Evolutionary conservation across 2,888 invertebrate species (phyloP).

Genomic region (Lepeophtheirus nordmannii): DNA sequence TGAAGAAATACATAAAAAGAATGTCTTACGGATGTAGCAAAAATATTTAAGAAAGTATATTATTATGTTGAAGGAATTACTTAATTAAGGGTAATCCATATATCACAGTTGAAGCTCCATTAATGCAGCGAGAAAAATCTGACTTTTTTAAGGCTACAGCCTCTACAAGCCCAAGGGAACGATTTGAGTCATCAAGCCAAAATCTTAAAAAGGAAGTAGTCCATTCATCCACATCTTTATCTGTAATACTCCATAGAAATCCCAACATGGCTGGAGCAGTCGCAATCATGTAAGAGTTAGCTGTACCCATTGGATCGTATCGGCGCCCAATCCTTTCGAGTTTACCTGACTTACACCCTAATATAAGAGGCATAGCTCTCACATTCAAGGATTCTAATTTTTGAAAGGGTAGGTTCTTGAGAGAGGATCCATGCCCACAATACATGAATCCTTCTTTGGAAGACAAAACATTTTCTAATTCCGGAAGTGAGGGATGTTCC

Average conservation of each 20-base stretch:
- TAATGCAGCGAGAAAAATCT: background rate
- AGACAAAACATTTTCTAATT: background rate
- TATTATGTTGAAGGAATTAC: conserved; percentile 30
- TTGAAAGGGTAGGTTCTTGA: conserved; percentile 6
- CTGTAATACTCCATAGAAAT: conserved; percentile 18
- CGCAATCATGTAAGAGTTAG: conserved; percentile 4
- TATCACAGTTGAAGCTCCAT: conserved; percentile 9
- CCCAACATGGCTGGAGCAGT: conserved; percentile 14
- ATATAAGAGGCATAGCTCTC: conserved; percentile 2
- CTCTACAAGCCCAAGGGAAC: background rate
- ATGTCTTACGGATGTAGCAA: too few relatives aligned
- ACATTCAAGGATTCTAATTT: conserved; percentile 5
- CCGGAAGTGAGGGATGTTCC: background rate
- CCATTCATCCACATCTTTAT: conserved; percentile 10
- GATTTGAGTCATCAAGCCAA: background rate
- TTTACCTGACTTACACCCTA: conserved; percentile 14
- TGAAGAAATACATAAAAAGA: too few relatives aligned
- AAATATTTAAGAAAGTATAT: too few relatives aligned
- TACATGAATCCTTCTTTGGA: conserved; percentile 12
- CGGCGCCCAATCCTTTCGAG: conserved; percentile 5
- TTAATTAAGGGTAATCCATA: conserved; percentile 8
- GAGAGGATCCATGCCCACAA: conserved; percentile 12
- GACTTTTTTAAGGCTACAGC: background rate
- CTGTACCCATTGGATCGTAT: conserved; percentile 9
- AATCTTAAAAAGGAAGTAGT: conserved; percentile 3